phyloP scores from a whole-genome alignment of 1,140 invertebrate species.

The Acromyrmex echinatior region DNA sequence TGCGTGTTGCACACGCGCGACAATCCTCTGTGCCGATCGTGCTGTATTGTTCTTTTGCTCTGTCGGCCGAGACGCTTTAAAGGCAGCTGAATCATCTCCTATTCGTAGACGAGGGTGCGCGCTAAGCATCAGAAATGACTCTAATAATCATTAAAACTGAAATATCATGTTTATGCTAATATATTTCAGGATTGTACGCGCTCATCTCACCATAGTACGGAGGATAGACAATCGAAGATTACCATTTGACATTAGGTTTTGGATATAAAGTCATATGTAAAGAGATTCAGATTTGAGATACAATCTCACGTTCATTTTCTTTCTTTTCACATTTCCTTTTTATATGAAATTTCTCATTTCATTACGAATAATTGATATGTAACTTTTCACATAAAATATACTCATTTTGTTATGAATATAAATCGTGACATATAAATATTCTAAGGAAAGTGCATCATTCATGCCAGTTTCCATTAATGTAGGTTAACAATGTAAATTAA shows the following conservation, averaged over 20 bases:
- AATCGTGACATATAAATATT: slow-evolving; percentile 19
- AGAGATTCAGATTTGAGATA: background rate
- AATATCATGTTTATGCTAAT: background rate
- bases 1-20: background rate
- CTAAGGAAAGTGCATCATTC: background rate
- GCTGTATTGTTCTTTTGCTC: slow-evolving; percentile 60
- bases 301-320: background rate
- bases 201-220: too few species aligned
- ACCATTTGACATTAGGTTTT: background rate
- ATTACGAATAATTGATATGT: background rate
- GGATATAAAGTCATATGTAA: background rate
- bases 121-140: background rate
- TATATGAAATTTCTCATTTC: background rate
- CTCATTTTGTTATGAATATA: background rate
- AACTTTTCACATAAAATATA: too few species aligned
- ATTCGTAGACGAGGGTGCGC: slow-evolving; percentile 52
- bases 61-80: slow-evolving; percentile 17
- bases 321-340: background rate
- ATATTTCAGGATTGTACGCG: background rate
- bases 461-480: too few species aligned
- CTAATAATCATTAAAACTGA: background rate
- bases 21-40: slow-evolving; percentile 6
- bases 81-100: slow-evolving; percentile 67
- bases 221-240: background rate
- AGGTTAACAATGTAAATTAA: too few species aligned